phyloP scores from a whole-genome alignment of 2,888 invertebrate genomes.

The Harpalus rufipes region DNA sequence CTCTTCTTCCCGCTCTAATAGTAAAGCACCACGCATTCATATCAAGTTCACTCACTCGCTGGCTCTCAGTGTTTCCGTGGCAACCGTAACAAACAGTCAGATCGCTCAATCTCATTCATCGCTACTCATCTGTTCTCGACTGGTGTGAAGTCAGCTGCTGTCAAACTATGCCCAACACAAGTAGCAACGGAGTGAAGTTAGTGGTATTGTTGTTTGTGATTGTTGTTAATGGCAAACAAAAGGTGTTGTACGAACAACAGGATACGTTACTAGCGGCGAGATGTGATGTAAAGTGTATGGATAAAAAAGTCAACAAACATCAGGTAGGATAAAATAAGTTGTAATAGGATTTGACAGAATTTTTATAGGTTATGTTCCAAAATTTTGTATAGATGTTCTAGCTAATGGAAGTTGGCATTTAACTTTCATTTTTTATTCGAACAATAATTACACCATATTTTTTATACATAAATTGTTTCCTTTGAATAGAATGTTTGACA shows the following conservation, averaged over 20 bases:
- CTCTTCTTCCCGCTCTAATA: conserved; percentile 1
- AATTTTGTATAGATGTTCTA: too few species aligned
- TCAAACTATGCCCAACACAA: conserved; percentile 38
- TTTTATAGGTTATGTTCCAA: too few species aligned
- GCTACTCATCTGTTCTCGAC: background rate
- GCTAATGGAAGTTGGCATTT: too few species aligned
- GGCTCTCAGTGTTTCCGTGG: conserved; percentile 64
- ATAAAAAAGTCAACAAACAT: conserved; percentile 71
- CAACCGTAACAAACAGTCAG: conserved; percentile 65
- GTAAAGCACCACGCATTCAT: conserved; percentile 20
- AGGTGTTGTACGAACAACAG: conserved; percentile 78
- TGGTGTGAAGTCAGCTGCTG: conserved; percentile 11
- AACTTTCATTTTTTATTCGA: too few species aligned
- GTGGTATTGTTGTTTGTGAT: conserved; percentile 30
- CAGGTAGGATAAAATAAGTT: conserved; percentile 69
- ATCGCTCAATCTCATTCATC: conserved; percentile 49
- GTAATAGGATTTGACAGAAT: too few species aligned
- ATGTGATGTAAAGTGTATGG: conserved; percentile 81
- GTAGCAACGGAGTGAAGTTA: background rate
- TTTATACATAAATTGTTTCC: too few species aligned
- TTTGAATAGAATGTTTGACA: too few species aligned
- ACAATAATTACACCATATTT: too few species aligned
- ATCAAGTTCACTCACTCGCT: conserved; percentile 42
- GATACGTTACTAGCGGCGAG: conserved; percentile 80
- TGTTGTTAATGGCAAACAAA: conserved; percentile 74